Evolutionary conservation across 2,797 vertebrate genomes (phyloP).

Genomic region (Siniperca obscura): DNA sequence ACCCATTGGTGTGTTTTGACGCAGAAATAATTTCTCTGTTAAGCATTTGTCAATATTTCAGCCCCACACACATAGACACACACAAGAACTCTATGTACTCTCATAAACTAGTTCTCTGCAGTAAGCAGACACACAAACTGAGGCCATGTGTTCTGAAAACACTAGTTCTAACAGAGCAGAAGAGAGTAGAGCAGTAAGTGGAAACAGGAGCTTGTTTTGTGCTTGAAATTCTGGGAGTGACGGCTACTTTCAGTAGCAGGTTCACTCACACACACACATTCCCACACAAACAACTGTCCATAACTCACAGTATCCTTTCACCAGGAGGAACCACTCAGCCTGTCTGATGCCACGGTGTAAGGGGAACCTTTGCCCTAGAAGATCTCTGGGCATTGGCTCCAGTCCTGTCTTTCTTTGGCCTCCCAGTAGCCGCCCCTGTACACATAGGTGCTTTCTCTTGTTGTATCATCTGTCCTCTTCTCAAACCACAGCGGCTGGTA

Average conservation of each 20-base stretch:
- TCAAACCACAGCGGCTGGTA: slow-evolving; percentile 95
- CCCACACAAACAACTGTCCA: slow-evolving; percentile 22
- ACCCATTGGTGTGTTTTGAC: slow-evolving; percentile 11
- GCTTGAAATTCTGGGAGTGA: slow-evolving; percentile 49
- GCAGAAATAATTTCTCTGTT: slow-evolving; percentile 17
- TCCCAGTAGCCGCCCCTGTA: slow-evolving; percentile 99
- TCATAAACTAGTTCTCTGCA: slow-evolving; percentile 24
- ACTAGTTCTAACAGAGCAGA: slow-evolving; percentile 47
- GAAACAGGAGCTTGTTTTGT: slow-evolving; percentile 52
- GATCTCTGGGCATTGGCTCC: slow-evolving; percentile 91
- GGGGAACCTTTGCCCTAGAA: slow-evolving; percentile 82
- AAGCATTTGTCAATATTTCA: slow-evolving; percentile 14
- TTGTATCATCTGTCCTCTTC: slow-evolving; percentile 88
- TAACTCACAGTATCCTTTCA: slow-evolving; percentile 37
- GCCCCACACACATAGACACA: slow-evolving; percentile 24
- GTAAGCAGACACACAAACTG: slow-evolving; percentile 21
- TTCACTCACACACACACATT: slow-evolving; percentile 32
- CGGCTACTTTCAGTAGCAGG: not conserved
- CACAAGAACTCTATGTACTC: slow-evolving; percentile 24
- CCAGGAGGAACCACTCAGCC: slow-evolving; percentile 26
- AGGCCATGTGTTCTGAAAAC: slow-evolving; percentile 65
- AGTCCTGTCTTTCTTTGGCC: slow-evolving; percentile 94
- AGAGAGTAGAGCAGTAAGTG: slow-evolving; percentile 28
- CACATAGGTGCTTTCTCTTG: slow-evolving; percentile 88
- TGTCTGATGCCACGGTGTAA: slow-evolving; percentile 5